Conservation (phyloP, 1,140 invertebrate species). For the Zaprionus capensis region DNA sequence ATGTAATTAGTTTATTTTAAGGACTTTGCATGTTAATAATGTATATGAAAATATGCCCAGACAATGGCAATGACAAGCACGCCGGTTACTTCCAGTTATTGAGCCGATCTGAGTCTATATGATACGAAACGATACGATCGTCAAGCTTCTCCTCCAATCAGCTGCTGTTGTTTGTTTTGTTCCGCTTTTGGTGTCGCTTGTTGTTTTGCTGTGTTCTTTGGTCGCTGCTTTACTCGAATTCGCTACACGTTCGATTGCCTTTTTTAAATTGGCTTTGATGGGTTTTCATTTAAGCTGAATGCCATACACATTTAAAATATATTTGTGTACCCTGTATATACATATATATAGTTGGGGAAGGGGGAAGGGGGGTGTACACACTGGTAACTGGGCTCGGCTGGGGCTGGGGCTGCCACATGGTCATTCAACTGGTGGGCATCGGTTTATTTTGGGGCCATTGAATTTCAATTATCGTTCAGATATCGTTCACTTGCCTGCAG, state of each 20-base stretch:
- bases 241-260: slow-evolving; percentile 76
- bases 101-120: not conserved
- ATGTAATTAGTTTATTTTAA: slow-evolving; percentile 1
- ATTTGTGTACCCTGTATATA: slow-evolving; percentile 7
- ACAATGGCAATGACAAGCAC: not conserved
- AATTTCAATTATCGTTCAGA: slow-evolving; percentile 4
- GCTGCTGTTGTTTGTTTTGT: slow-evolving; percentile 41
- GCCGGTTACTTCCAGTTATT: slow-evolving; percentile 17
- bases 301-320: slow-evolving; percentile 49
- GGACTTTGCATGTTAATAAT: not conserved
- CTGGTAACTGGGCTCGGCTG: not conserved
- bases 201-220: slow-evolving; percentile 42
- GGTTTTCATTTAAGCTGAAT: slow-evolving; percentile 76
- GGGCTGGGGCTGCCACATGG: not conserved
- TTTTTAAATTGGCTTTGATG: slow-evolving; percentile 76
- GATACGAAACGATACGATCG: slow-evolving; percentile 1
- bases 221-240: slow-evolving; percentile 58
- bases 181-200: slow-evolving; percentile 11
- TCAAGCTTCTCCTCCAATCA: slow-evolving; percentile 42
- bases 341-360: not conserved
- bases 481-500: not conserved
- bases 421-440: slow-evolving; percentile 8
- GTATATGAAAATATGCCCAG: not conserved
- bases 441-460: slow-evolving; percentile 1
- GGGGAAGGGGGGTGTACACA: not conserved